phyloP scores from a whole-genome alignment of 2,888 invertebrate species.

The Drosophila putrida region DNA sequence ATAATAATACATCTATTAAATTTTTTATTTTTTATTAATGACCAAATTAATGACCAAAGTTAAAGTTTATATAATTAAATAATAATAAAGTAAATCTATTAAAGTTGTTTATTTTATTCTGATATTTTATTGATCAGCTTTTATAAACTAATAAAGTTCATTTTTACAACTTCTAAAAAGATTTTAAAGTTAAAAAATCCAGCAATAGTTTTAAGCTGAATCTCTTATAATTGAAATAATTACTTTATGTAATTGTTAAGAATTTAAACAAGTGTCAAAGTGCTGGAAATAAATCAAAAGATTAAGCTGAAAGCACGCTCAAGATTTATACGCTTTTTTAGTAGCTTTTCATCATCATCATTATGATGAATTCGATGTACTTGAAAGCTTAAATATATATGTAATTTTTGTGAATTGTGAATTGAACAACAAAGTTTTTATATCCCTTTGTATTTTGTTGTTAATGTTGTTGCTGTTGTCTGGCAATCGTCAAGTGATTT shows the following conservation, averaged over 20 bases:
- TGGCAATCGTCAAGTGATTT: constrained; percentile 50
- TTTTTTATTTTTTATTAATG: too few species aligned
- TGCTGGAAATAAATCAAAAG: constrained; percentile 40
- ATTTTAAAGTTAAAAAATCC: too few species aligned
- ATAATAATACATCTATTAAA: neutral
- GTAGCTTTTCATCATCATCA: constrained; percentile 36
- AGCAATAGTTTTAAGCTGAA: too few species aligned
- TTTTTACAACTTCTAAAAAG: too few species aligned
- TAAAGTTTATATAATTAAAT: neutral
- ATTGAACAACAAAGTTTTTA: constrained; percentile 8
- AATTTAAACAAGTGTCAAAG: constrained; percentile 19
- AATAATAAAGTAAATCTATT: neutral
- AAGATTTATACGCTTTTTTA: constrained; percentile 45
- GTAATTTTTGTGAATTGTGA: neutral
- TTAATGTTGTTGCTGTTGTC: constrained; percentile 21
- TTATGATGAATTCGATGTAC: constrained; percentile 46
- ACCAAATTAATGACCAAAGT: neutral
- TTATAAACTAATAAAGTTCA: too few species aligned
- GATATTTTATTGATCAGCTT: too few species aligned
- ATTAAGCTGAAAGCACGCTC: constrained; percentile 13
- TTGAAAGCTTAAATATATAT: constrained; percentile 9
- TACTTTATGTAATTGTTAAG: neutral
- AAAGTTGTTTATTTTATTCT: too few species aligned
- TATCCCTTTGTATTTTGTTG: constrained; percentile 3
- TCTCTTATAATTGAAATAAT: neutral